Evolutionary conservation across 92 coral and sea anemone genomes (phyloP).

Genomic region (Zoanthus sociatus): DNA sequence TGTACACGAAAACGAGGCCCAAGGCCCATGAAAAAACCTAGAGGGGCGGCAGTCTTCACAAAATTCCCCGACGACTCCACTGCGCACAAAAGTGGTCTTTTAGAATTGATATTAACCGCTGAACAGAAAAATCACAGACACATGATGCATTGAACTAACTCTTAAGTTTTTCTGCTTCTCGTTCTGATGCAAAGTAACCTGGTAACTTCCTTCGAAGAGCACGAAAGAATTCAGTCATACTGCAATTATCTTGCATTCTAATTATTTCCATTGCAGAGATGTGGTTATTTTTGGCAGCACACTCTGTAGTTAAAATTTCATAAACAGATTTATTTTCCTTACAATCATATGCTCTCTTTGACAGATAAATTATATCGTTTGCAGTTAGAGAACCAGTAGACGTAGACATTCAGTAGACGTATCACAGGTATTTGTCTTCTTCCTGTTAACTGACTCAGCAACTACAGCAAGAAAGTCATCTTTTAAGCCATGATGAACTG

Average conservation of each 20-base stretch:
- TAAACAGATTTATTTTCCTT: conserved; percentile 22
- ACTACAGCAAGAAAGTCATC: conserved; percentile 31
- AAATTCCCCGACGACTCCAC: too few relatives aligned
- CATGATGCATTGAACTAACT: background rate
- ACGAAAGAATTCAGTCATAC: conserved; percentile 22
- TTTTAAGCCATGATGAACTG: conserved; percentile 44
- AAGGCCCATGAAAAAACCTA: too few relatives aligned
- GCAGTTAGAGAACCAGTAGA: too few relatives aligned
- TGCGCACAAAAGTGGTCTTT: too few relatives aligned
- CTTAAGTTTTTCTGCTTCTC: background rate
- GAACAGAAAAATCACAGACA: too few relatives aligned
- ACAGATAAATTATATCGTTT: conserved; percentile 43
- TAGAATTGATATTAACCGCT: too few relatives aligned
- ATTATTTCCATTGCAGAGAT: conserved; percentile 41
- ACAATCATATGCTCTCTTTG: conserved; percentile 36
- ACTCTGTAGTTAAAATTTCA: background rate
- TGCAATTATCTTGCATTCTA: conserved; percentile 44
- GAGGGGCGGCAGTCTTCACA: too few relatives aligned
- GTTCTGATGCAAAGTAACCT: conserved; percentile 20
- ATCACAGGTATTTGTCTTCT: background rate
- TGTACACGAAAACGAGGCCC: too few relatives aligned
- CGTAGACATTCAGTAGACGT: too few relatives aligned
- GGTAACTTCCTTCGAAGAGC: conserved; percentile 44
- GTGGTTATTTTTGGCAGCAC: conserved; percentile 26
- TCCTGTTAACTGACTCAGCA: conserved; percentile 33